Conservation (phyloP, 2,888 invertebrate species). For the Volucella bombylans region DNA sequence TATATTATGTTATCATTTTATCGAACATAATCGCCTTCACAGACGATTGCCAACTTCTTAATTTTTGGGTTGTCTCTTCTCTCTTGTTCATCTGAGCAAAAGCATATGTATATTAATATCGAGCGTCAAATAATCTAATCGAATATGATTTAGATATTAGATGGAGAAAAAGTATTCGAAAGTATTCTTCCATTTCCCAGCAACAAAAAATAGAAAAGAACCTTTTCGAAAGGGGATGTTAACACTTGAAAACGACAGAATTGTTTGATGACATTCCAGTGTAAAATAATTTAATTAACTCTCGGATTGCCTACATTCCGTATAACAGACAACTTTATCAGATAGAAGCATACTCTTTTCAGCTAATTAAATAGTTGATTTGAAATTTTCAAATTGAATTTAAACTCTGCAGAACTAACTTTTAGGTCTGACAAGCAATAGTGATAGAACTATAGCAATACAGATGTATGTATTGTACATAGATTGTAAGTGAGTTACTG, state of each 20-base stretch:
- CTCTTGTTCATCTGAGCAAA: slow-evolving; percentile 10
- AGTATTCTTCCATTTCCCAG: slow-evolving; percentile 1
- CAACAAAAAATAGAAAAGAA: slow-evolving; percentile 10
- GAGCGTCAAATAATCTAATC: slow-evolving; percentile 11
- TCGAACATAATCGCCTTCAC: too few species aligned
- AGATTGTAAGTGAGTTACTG: slow-evolving; percentile 54
- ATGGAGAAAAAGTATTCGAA: slow-evolving; percentile 28
- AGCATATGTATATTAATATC: slow-evolving; percentile 3
- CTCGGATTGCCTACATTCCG: slow-evolving; percentile 66
- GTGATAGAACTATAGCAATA: slow-evolving; percentile 3
- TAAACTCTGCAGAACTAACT: slow-evolving; percentile 65
- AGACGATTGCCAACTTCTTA: too few species aligned
- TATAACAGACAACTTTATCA: slow-evolving; percentile 61
- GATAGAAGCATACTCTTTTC: slow-evolving; percentile 61
- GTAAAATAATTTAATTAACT: slow-evolving; percentile 68
- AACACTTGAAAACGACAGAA: slow-evolving; percentile 35
- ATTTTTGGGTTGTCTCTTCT: slow-evolving; percentile 5
- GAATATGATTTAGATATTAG: slow-evolving; percentile 38
- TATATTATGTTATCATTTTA: too few species aligned
- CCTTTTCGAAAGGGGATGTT: slow-evolving; percentile 20
- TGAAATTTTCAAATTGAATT: slow-evolving; percentile 71
- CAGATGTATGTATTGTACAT: slow-evolving; percentile 4
- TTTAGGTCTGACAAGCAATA: slow-evolving; percentile 35
- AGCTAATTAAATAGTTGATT: slow-evolving; percentile 71
- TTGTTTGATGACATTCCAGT: slow-evolving; percentile 63